Conservation (phyloP, 64 coral and sea anemone genomes). For the Catalaphyllia jardinei region DNA sequence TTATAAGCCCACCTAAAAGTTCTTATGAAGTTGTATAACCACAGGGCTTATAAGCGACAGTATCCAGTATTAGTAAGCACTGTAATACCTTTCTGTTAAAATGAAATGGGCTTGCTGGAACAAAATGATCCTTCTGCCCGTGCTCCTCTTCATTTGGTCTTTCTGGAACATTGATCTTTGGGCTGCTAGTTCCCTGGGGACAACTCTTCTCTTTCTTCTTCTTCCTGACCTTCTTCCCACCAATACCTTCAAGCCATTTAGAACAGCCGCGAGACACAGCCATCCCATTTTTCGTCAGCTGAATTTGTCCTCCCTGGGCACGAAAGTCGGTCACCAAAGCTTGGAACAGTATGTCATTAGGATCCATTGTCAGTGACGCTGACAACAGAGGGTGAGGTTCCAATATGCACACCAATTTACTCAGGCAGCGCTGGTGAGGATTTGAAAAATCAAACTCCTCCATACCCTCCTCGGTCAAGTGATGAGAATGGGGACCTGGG, state of each 20-base stretch:
- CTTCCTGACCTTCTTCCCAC: background rate
- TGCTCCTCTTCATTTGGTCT: background rate
- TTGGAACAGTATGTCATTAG: slow-evolving; percentile 50
- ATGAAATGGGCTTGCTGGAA: slow-evolving; percentile 13
- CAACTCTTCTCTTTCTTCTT: background rate
- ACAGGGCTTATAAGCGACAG: too few relatives aligned
- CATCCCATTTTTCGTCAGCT: slow-evolving; percentile 29
- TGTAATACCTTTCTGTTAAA: slow-evolving; percentile 40
- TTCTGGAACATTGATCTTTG: background rate
- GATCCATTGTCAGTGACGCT: slow-evolving; percentile 53
- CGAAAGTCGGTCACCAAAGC: slow-evolving; percentile 74
- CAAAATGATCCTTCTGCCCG: background rate
- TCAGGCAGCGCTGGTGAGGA: slow-evolving; percentile 17
- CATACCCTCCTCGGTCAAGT: slow-evolving; percentile 69
- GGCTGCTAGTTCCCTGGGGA: background rate
- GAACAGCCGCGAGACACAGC: background rate
- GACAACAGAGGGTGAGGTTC: slow-evolving; percentile 70
- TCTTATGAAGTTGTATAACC: too few relatives aligned
- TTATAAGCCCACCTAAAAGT: too few relatives aligned
- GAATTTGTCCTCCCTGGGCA: slow-evolving; percentile 87
- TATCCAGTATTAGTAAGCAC: too few relatives aligned
- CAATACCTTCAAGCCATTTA: background rate
- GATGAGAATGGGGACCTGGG: background rate
- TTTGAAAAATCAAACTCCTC: slow-evolving; percentile 70
- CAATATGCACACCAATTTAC: slow-evolving; percentile 52